Evolutionary conservation across 2,888 invertebrate genomes (phyloP).

Genomic region (Scaptomyza reducta): DNA sequence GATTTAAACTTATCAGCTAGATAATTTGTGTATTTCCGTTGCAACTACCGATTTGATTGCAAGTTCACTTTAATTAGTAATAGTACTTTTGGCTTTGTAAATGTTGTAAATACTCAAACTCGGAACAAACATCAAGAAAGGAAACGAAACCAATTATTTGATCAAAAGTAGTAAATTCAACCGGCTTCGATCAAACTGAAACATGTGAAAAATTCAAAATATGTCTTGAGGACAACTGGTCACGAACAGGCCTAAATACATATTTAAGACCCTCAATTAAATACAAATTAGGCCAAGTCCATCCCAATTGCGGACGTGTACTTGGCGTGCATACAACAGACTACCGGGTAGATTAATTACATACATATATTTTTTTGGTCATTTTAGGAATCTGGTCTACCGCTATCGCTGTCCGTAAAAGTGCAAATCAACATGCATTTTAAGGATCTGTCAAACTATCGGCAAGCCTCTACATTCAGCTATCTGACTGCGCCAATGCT

Average conservation of each 20-base stretch:
- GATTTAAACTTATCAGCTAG: neutral
- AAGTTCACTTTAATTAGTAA: neutral
- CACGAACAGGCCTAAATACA: slow-evolving; percentile 33
- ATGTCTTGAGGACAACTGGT: slow-evolving; percentile 38
- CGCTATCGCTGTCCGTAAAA: slow-evolving; percentile 90
- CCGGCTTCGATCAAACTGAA: neutral
- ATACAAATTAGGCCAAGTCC: slow-evolving; percentile 64
- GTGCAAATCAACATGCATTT: slow-evolving; percentile 95
- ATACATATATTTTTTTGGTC: slow-evolving; percentile 38
- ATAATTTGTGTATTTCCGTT: slow-evolving; percentile 16
- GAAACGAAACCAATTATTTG: neutral
- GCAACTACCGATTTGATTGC: slow-evolving; percentile 1
- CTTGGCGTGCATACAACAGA: slow-evolving; percentile 29
- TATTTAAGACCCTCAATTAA: slow-evolving; percentile 51
- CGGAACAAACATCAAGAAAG: neutral
- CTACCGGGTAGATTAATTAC: slow-evolving; percentile 43
- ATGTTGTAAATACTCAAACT: too few species aligned
- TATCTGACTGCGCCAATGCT: slow-evolving; percentile 91
- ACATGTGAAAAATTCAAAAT: too few species aligned
- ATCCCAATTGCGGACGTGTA: slow-evolving; percentile 47
- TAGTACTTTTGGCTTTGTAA: too few species aligned
- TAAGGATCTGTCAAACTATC: slow-evolving; percentile 88
- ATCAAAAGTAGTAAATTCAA: slow-evolving; percentile 41
- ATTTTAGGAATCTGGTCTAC: slow-evolving; percentile 89
- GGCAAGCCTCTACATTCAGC: slow-evolving; percentile 88